A percentile compares a stretch with the other conserved stretches of the same genome.
Evolutionary conservation across 2,888 invertebrate species (phyloP).

Genomic region (Matsumyia berberina): DNA sequence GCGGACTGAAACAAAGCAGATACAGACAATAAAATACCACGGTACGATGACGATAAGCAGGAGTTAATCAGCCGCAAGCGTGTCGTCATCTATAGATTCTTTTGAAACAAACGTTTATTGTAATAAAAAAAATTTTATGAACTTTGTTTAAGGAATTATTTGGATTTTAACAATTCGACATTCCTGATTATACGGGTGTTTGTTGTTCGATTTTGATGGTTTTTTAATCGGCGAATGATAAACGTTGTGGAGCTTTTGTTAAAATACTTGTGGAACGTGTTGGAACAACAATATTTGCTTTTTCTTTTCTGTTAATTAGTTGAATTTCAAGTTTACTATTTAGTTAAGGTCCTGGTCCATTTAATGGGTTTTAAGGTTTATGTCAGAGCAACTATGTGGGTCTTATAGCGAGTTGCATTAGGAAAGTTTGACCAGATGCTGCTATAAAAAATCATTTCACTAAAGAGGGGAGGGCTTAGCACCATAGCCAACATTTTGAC

Average conservation of each 20-base stretch:
- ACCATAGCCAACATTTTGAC: too few species aligned
- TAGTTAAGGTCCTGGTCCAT: too few species aligned
- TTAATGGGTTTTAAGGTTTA: too few species aligned
- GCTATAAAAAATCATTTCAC: too few species aligned
- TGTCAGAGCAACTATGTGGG: too few species aligned
- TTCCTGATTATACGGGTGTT: constrained; percentile 16
- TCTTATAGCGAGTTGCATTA: too few species aligned
- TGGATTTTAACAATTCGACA: constrained; percentile 1
- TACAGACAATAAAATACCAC: constrained; percentile 11
- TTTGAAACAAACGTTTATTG: constrained; percentile 29
- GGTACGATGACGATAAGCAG: neutral
- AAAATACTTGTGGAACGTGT: neutral
- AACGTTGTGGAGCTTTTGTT: constrained; percentile 2
- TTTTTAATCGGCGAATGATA: constrained; percentile 25
- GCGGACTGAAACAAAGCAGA: constrained; percentile 31
- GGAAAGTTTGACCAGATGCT: too few species aligned
- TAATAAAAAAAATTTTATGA: constrained; percentile 41
- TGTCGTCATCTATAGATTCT: neutral
- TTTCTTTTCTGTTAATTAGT: too few species aligned
- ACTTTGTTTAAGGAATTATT: constrained; percentile 12
- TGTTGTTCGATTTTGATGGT: constrained; percentile 10
- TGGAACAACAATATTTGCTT: neutral
- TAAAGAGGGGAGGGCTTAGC: too few species aligned
- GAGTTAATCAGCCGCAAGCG: constrained; percentile 3
- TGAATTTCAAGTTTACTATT: too few species aligned